Evolutionary conservation across 64 coral and sea anemone species (phyloP).

Genomic region (Montipora foliosa): DNA sequence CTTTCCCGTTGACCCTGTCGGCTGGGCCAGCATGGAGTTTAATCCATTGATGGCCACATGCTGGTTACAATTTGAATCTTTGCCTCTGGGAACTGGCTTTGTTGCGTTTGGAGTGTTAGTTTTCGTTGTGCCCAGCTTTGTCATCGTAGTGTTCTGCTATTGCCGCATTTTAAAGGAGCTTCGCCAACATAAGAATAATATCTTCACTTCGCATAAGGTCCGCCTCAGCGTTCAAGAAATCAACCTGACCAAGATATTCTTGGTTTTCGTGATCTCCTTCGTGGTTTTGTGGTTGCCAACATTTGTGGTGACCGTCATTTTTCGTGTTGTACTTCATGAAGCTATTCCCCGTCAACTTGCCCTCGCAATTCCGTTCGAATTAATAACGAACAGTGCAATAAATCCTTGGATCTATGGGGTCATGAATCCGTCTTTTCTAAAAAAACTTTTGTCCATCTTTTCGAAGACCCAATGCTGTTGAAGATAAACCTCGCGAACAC

Average conservation of each 20-base stretch:
- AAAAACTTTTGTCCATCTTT: not conserved
- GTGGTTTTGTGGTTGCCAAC: slow-evolving; percentile 20
- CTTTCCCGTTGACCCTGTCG: slow-evolving; percentile 34
- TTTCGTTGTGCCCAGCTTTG: not conserved
- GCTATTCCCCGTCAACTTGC: slow-evolving; percentile 11
- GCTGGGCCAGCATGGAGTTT: slow-evolving; percentile 26
- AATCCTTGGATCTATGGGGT: slow-evolving; percentile 16
- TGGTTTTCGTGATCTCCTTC: slow-evolving; percentile 12
- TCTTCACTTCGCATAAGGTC: not conserved
- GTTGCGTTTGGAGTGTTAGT: not conserved
- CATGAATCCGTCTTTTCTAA: slow-evolving; percentile 30
- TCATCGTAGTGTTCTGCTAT: not conserved
- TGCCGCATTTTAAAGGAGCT: not conserved
- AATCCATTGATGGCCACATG: not conserved
- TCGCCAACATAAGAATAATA: not conserved
- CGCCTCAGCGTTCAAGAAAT: not conserved
- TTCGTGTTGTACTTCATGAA: not conserved
- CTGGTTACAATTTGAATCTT: not conserved
- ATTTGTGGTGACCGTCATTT: not conserved
- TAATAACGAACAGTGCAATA: not conserved
- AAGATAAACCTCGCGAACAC: not conserved
- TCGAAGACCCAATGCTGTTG: not conserved
- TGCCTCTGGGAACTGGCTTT: not conserved
- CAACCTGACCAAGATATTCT: slow-evolving; percentile 8
- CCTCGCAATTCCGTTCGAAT: not conserved